Evolutionary conservation across 2,888 invertebrate genomes (phyloP).

Genomic region (Morpho achilles): DNA sequence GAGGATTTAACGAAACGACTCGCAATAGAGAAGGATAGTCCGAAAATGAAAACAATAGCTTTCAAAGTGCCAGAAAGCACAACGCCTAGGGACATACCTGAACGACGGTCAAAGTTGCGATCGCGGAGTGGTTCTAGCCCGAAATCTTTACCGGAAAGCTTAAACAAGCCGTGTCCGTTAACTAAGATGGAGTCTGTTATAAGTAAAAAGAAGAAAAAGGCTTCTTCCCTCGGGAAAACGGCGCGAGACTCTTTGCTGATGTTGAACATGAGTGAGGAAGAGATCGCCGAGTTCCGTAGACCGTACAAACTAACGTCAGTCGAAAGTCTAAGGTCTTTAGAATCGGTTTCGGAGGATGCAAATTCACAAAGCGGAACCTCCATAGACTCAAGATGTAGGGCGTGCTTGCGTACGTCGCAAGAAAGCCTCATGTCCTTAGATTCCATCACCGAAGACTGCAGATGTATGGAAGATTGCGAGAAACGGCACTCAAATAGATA

Average conservation of each 20-base stretch:
- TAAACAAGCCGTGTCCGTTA: slow-evolving; percentile 61
- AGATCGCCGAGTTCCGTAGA: slow-evolving; percentile 63
- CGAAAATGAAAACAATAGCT: slow-evolving; percentile 58
- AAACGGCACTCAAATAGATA: slow-evolving; percentile 55
- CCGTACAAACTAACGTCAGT: slow-evolving; percentile 68
- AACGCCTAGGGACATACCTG: slow-evolving; percentile 65
- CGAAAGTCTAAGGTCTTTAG: slow-evolving; percentile 63
- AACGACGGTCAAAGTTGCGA: slow-evolving; percentile 50
- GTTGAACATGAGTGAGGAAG: slow-evolving; percentile 70
- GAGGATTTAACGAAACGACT: slow-evolving; percentile 54
- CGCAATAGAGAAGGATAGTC: slow-evolving; percentile 41
- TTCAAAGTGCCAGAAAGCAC: slow-evolving; percentile 66
- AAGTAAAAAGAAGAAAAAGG: slow-evolving; percentile 62
- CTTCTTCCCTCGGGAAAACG: slow-evolving; percentile 67
- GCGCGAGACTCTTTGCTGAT: slow-evolving; percentile 68
- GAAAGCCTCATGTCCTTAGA: slow-evolving; percentile 71
- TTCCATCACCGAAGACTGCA: slow-evolving; percentile 67
- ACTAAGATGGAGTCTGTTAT: slow-evolving; percentile 52
- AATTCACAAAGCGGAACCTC: slow-evolving; percentile 68
- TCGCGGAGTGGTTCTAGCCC: slow-evolving; percentile 65
- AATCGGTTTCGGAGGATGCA: slow-evolving; percentile 70
- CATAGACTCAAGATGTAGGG: slow-evolving; percentile 58
- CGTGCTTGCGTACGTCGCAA: slow-evolving; percentile 62
- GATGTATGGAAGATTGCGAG: slow-evolving; percentile 53
- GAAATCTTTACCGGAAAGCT: slow-evolving; percentile 66